Evolutionary conservation across 2,797 vertebrate genomes (phyloP), one percentile per base, ranked within the genome.

Genomic region (Galaxias olidus): DNA sequence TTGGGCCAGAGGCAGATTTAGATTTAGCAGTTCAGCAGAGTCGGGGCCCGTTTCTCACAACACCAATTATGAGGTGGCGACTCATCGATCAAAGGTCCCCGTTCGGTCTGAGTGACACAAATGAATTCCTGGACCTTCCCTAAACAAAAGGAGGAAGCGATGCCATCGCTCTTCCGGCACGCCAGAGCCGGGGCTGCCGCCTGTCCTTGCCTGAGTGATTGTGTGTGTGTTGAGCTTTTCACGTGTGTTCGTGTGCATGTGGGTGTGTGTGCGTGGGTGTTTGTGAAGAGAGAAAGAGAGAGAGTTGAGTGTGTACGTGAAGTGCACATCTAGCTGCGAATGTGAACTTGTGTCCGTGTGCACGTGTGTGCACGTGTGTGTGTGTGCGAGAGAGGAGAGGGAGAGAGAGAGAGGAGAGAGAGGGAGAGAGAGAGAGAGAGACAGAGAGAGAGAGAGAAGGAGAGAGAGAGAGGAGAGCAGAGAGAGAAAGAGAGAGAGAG

Each of bases 11-110:
- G 66, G 77, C 72, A 65, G 66, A 75, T 83, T 79, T 68, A 65
- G 66, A 75, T 83, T 79, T 68, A 81, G 77, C 79, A 77, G 69
- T 82, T 82, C 63, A 68, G 72, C 40, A 50, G 71, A 69, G 79
- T 77, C 66, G 62, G 20, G 58, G 72, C 63, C 71, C 80, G 86
- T 88, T 88, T 88, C 86, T 89, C 78, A 84, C 75, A 83, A 74
- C 64, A 77, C 75, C 75, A 87, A 84, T 87, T 87, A 84, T 63
- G 49, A 70, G 64, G 50, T 30, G 63, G 63, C 69, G 47, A 69
- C 73, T 71, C 85, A 88, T 87, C 58, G 63, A 87, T 89, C 87
- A 85, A 68, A 67, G 55, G 50, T 50, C 55, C 52, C 58, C 59
- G 18, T 78, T 75, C 46, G 65, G 72, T 72, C 57, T 11, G 41